Conservation (phyloP, 64 coral and sea anemone genomes). For the Pocillopora verrucosa region DNA sequence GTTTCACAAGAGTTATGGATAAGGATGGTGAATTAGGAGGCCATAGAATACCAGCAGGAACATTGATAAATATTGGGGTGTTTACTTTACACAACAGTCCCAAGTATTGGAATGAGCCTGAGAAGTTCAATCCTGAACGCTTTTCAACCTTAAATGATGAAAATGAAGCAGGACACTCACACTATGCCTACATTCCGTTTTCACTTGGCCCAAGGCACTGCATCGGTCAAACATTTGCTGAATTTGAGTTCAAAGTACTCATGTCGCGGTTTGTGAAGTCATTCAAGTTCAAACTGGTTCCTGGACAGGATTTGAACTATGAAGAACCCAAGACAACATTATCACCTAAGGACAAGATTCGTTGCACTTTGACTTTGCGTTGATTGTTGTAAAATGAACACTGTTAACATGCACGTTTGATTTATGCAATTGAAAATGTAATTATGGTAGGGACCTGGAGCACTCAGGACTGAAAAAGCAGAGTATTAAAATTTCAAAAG, state of each 20-base stretch:
- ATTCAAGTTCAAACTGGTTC: constrained; percentile 19
- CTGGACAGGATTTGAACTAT: constrained; percentile 17
- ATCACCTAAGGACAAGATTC: constrained; percentile 12
- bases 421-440: not conserved
- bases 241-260: constrained; percentile 22
- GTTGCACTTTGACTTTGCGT: constrained; percentile 27
- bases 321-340: constrained; percentile 16
- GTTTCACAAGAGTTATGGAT: not conserved
- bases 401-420: not conserved
- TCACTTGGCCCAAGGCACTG: constrained; percentile 27
- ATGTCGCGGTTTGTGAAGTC: constrained; percentile 26
- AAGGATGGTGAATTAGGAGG: constrained; percentile 35
- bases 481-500: no score
- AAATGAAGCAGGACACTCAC: not conserved
- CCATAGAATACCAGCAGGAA: constrained; percentile 21
- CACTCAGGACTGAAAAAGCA: no score
- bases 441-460: not conserved
- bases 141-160: constrained; percentile 1
- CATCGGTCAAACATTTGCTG: constrained; percentile 31
- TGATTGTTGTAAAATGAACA: not conserved
- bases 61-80: not conserved
- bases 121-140: constrained; percentile 28
- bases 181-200: constrained; percentile 25
- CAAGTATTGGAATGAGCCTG: constrained; percentile 39
- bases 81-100: constrained; percentile 20